phyloP scores from a whole-genome alignment of 2,113 vertebrate genomes.

The Percopsis transmontana region DNA sequence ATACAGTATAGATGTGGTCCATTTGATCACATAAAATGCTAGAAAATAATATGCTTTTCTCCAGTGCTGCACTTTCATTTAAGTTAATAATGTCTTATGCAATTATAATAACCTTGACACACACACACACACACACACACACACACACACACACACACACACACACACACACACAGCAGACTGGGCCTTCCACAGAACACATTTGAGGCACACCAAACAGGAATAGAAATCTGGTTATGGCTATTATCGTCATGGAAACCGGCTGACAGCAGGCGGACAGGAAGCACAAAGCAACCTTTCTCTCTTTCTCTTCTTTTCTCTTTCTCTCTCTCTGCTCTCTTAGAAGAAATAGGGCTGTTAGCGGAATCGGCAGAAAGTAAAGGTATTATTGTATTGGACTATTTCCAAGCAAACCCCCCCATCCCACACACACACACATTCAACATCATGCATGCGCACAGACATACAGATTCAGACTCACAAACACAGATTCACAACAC shows the following conservation, averaged over 20 bases:
- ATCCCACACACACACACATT: conserved; percentile 26
- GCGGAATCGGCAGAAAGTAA: conserved; percentile 57
- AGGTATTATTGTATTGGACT: conserved; percentile 66
- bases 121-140: conserved; percentile 9
- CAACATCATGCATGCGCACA: not conserved
- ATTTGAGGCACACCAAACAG: conserved; percentile 43
- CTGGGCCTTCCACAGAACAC: conserved; percentile 46
- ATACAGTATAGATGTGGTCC: no score
- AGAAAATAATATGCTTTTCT: not conserved
- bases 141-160: not conserved
- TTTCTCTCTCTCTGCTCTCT: conserved; percentile 12
- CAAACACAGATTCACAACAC: conserved; percentile 27
- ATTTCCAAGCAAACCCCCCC: conserved; percentile 55
- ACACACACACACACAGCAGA: conserved; percentile 21
- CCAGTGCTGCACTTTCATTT: not conserved
- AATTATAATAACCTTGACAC: conserved; percentile 11
- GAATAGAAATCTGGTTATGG: conserved; percentile 67
- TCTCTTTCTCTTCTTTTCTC: conserved; percentile 7
- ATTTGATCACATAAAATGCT: no score
- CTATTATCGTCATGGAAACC: conserved; percentile 79
- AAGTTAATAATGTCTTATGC: not conserved
- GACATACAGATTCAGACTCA: conserved; percentile 18
- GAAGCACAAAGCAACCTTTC: conserved; percentile 51
- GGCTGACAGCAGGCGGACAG: conserved; percentile 54
- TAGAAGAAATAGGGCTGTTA: conserved; percentile 48